These are phyloP conservation scores for Neodiprion virginianus DNA, from an alignment of 1,140 invertebrate species.

Conservation along the genomic window DNA sequence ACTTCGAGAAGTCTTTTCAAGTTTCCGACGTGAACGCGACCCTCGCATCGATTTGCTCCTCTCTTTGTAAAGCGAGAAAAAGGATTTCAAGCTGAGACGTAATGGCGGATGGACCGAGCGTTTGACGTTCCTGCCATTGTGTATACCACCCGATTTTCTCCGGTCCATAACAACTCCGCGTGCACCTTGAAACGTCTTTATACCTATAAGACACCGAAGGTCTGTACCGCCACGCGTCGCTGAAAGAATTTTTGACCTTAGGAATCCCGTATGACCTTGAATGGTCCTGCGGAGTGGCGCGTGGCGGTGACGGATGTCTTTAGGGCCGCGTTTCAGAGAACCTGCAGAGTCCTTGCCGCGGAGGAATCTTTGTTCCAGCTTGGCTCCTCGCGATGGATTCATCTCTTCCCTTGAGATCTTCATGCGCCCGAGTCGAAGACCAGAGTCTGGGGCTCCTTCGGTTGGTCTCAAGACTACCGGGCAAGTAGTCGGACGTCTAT, in stretches of 20 bases:
- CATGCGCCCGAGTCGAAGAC: background rate
- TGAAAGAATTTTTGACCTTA: background rate
- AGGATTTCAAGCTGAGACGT: too few species aligned
- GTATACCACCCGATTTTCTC: too few species aligned
- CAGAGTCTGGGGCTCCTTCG: background rate
- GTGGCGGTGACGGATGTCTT: slow-evolving; percentile 46
- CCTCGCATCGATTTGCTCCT: too few species aligned
- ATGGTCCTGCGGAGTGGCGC: slow-evolving; percentile 32
- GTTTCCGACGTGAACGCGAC: too few species aligned
- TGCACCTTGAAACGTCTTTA: too few species aligned
- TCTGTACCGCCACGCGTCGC: too few species aligned
- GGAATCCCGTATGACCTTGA: slow-evolving; percentile 23
- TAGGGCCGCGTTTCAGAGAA: slow-evolving; percentile 23
- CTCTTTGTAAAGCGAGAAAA: too few species aligned
- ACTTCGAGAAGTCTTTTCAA: too few species aligned
- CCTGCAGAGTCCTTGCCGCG: background rate
- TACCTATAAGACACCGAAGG: too few species aligned
- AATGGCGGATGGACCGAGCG: too few species aligned
- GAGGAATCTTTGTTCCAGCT: background rate
- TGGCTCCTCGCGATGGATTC: background rate
- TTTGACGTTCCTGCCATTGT: too few species aligned
- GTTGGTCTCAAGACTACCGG: background rate
- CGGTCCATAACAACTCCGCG: too few species aligned
- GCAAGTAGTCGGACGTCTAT: slow-evolving; percentile 6
- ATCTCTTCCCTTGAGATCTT: background rate